Evolutionary conservation across 1,140 invertebrate genomes (phyloP).

Genomic region (Lasioglossum baleicum): DNA sequence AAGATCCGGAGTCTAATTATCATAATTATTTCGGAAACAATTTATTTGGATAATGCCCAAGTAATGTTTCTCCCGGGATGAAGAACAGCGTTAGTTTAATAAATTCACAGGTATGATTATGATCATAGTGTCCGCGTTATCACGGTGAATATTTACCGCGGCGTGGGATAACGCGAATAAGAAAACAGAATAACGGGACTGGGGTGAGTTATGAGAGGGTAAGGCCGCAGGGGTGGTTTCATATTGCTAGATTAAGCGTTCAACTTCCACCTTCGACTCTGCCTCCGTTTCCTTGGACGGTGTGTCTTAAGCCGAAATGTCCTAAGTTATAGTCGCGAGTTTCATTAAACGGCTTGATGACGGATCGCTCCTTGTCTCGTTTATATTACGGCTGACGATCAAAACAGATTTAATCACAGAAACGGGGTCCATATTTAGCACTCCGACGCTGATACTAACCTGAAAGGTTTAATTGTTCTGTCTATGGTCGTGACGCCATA

Average conservation of each 20-base stretch:
- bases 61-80: too few relatives aligned
- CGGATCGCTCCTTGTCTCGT: slow-evolving; percentile 65
- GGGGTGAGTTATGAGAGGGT: slow-evolving; percentile 51
- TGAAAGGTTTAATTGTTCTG: neutral
- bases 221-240: slow-evolving; percentile 66
- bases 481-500: neutral
- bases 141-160: neutral
- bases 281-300: slow-evolving; percentile 37
- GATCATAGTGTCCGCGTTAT: neutral
- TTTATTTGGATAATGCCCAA: too few relatives aligned
- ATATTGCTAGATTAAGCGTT: slow-evolving; percentile 70
- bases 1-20: too few relatives aligned
- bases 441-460: neutral
- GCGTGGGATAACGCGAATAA: slow-evolving; percentile 27
- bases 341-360: slow-evolving; percentile 74
- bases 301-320: slow-evolving; percentile 61
- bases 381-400: slow-evolving; percentile 51
- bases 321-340: slow-evolving; percentile 66
- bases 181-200: slow-evolving; percentile 42
- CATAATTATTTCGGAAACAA: too few relatives aligned
- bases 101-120: too few relatives aligned
- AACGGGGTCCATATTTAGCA: neutral
- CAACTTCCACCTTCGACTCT: slow-evolving; percentile 52
- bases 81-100: too few relatives aligned
- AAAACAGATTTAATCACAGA: slow-evolving; percentile 51